These are phyloP conservation scores for Eilema sororculum DNA, from an alignment of 2,888 invertebrate species.

Conservation along the genomic window DNA sequence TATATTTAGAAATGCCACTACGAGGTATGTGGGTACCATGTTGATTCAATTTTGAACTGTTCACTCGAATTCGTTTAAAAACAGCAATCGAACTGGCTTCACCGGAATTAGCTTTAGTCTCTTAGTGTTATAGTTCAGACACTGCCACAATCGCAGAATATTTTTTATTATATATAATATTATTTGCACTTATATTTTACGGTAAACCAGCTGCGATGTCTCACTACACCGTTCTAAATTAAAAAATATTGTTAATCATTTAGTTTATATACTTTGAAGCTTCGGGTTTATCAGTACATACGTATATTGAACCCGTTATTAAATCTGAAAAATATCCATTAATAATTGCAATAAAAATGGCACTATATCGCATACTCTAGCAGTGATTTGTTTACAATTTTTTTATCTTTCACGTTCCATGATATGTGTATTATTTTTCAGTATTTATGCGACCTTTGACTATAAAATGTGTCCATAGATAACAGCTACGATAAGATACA, in stretches of 20 bases:
- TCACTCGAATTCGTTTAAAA: background rate
- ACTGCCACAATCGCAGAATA: background rate
- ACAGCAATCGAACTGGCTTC: background rate
- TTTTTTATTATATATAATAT: too few species aligned
- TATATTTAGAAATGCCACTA: background rate
- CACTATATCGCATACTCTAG: background rate
- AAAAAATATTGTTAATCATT: background rate
- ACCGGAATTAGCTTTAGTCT: background rate
- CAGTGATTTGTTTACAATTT: background rate
- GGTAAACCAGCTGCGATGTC: background rate
- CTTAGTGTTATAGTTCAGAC: background rate
- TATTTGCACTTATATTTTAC: background rate
- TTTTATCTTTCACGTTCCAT: too few species aligned
- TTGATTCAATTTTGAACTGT: background rate
- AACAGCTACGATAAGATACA: too few species aligned
- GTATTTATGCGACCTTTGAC: too few species aligned
- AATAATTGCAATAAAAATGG: background rate
- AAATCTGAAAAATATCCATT: background rate
- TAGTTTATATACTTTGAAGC: background rate
- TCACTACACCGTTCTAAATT: background rate
- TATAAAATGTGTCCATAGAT: too few species aligned
- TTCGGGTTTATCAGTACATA: background rate
- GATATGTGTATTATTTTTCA: too few species aligned
- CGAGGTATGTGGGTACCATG: background rate
- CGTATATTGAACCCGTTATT: background rate